phyloP scores from a whole-genome alignment of 2,797 vertebrate species.

The Pangasius sanitwongsei region DNA sequence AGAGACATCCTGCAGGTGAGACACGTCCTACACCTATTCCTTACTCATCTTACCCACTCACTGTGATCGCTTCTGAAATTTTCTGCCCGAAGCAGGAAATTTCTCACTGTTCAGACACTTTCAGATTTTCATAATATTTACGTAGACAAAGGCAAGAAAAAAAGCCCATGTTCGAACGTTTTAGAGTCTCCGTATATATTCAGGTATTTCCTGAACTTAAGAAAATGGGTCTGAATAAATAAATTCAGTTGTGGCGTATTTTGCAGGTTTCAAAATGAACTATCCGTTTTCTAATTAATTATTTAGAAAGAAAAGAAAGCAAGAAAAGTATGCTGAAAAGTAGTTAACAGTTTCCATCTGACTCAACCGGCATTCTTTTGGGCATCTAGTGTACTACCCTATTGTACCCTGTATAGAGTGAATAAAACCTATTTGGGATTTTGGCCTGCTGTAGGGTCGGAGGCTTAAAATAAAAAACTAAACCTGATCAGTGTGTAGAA shows the following conservation, averaged over 20 bases:
- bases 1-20: slow-evolving; percentile 94
- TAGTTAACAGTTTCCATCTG: background rate
- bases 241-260: background rate
- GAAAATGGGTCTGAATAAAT: background rate
- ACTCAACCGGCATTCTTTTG: background rate
- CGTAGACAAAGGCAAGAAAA: background rate
- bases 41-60: background rate
- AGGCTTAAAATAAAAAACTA: background rate
- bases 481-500: background rate
- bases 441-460: background rate
- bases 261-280: background rate
- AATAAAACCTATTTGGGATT: background rate
- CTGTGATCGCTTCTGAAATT: background rate
- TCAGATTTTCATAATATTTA: background rate
- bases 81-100: background rate
- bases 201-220: background rate
- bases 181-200: background rate
- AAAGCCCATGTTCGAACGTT: background rate
- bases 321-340: background rate
- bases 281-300: background rate
- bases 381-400: no score
- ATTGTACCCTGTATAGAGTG: background rate
- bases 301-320: background rate
- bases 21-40: background rate
- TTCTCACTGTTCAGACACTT: background rate